Percentiles rank a stretch among this genome's conserved stretches.
These are phyloP conservation scores for Falco cherrug DNA, from an alignment of 2,797 vertebrate species.

Conservation along the genomic window DNA sequence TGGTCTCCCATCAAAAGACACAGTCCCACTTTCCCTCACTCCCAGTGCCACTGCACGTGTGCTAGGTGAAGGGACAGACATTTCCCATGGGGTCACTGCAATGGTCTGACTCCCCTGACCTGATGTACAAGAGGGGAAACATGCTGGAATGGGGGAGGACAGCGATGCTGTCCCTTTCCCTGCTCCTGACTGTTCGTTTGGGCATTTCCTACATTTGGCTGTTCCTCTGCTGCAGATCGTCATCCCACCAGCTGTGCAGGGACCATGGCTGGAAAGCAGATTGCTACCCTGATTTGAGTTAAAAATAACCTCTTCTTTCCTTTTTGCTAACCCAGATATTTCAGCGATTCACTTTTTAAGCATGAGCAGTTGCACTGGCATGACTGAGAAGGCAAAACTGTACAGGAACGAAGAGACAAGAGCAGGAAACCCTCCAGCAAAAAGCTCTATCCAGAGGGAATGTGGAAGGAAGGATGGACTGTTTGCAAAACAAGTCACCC, in stretches of 20 bases:
- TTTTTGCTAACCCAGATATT: constrained; percentile 11
- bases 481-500: constrained; percentile 25
- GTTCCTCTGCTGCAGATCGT: not conserved
- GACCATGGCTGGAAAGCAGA: not conserved
- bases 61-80: not conserved
- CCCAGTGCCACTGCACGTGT: not conserved
- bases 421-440: constrained; percentile 45
- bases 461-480: constrained; percentile 23
- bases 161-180: not conserved
- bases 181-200: not conserved
- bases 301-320: not conserved
- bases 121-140: not conserved
- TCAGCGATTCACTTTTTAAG: not conserved
- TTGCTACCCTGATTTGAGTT: not conserved
- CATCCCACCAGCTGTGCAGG: not conserved
- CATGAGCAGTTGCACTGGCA: not conserved
- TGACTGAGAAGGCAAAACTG: not conserved
- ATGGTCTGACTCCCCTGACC: not conserved
- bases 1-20: not conserved
- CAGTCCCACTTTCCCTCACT: not conserved
- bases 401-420: not conserved
- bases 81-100: not conserved
- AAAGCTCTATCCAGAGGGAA: not conserved
- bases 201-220: not conserved
- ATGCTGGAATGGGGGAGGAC: rapidly evolving